Base-by-base conservation (phyloP, 2,888 invertebrate species). In the Andricus quercusramuli region DNA sequence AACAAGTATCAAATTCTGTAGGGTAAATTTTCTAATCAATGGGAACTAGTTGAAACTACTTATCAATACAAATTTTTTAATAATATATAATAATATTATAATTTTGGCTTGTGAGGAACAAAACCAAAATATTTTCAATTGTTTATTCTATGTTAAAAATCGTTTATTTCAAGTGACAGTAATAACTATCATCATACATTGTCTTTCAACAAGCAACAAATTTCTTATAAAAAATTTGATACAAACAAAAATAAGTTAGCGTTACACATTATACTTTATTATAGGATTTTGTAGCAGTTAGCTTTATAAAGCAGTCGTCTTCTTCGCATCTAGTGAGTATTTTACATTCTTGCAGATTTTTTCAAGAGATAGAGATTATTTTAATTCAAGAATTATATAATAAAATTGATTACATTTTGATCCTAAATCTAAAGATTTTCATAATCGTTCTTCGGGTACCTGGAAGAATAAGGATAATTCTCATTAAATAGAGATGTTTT, bases 401-500 rank as follows among this genome's bases (percentile, higher is more conserved):
- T 9, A n/a, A 56, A 56, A 9, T 20, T 56, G n/a, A 56, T 56
- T 2, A 8, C 9, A 56, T 56, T n/a, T 56, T n/a, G 2, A 56
- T 44, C 13, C 13, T 44, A 3, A 51, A 51, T 51, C 51, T 51
- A 51, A 62, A 47, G 22, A 47, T 70, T 9, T 32, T 77, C 79
- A 59, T 66, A 47, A n/a, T 79, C 65, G 44, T 76, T 66, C 41
- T 79, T 77, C 5, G 79, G 79, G 64, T 80, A 13, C 20, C 44
- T 79, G 5, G 41, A 44, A 29, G 67, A 59, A 56, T 56, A n/a
- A 17, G 25, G 29, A 41, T 68, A 13, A 32, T 59, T 20, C 13
- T 80, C 78, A 22, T 66, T 44, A 0, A 1, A 25, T 3, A 32
- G 59, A 3, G 59, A 51, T 77, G 64, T 80, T 62, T 51, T 70